Evolutionary conservation across 2,113 vertebrate genomes (phyloP), one percentile per base, ranked within the genome.

Genomic region (Pimephales promelas): DNA sequence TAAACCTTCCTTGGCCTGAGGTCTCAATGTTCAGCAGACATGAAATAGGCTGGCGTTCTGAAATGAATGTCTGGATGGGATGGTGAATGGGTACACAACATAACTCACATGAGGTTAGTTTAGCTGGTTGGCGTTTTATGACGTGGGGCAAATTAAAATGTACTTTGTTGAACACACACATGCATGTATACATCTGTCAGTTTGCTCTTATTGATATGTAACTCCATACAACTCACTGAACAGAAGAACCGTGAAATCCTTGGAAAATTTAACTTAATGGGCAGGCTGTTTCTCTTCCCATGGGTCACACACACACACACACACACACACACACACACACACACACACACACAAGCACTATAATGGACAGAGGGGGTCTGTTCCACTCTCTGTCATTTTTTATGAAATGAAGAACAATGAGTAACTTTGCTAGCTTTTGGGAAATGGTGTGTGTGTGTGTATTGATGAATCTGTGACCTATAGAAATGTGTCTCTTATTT

Each of bases 201-300:
- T 89, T 89, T 86, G 88, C 86, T 57, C 73, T 76, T 64, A 26
- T 64, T 81, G 72, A 73, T 66, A 68, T 1, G 76, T 87, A 86
- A 22, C 24, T 74, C 10, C 57, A 26, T 84, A 28, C 1, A 70
- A 57, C 71, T 5, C n/a, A 20, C 5, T 28, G 49, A 79, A 77
- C 14, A 66, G 56, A 82, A 47, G 45, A 66, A n/a, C 64, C 54
- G 71, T 82, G 79, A 87, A 82, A 85, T 85, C 34, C 54, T 18
- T 85, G 57, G 80, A 83, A 83, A 87, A 79, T 85, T 62, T 8
- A 11, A 11, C 56, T 81, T 81, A 72, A 76, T 77, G 52, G 72
- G n/a, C 47, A 56, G 31, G 70, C 52, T 68, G 24, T 22, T 34
- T 82, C 73, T 24, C 40, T 61, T 82, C 56, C 22, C 76, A 72